Evolutionary conservation across 2,888 invertebrate genomes (phyloP).

Genomic region (Rhagium mordax): DNA sequence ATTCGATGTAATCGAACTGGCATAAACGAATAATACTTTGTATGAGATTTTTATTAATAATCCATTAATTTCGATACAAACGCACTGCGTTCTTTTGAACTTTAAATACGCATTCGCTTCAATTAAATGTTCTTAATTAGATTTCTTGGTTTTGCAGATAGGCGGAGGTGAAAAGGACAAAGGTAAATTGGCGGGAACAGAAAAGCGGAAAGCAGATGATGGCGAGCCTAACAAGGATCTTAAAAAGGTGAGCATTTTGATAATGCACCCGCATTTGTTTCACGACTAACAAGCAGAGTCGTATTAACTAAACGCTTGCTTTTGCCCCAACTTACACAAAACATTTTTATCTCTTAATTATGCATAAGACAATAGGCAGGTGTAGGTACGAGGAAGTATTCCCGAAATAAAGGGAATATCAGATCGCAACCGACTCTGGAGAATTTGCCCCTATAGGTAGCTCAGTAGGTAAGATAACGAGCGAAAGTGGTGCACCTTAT

Average conservation of each 20-base stretch:
- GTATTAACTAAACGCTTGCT: not conserved
- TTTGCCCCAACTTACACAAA: not conserved
- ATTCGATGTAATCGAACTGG: not conserved
- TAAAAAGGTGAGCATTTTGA: conserved; percentile 79
- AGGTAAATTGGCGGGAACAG: conserved; percentile 78
- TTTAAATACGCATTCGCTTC: not conserved
- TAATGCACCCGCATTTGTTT: conserved; percentile 41
- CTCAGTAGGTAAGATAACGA: too few relatives aligned
- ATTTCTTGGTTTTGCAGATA: conserved; percentile 69
- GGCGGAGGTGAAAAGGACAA: conserved; percentile 76
- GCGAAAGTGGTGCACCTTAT: too few relatives aligned
- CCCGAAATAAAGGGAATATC: not conserved
- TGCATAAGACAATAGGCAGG: conserved; percentile 19
- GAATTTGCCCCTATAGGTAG: too few relatives aligned
- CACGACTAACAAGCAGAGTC: conserved; percentile 6
- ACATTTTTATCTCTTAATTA: conserved; percentile 39
- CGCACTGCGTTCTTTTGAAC: not conserved
- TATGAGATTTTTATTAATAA: not conserved
- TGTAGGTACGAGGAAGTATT: not conserved
- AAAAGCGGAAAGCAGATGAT: conserved; percentile 89
- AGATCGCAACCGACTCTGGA: too few relatives aligned
- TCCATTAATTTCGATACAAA: not conserved
- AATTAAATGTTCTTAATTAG: conserved; percentile 19
- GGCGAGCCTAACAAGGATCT: conserved; percentile 87
- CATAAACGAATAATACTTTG: not conserved